Evolutionary conservation across 2,113 vertebrate species (phyloP), one percentile per base, ranked within the genome.

Genomic region (Scartelaos histophorus): DNA sequence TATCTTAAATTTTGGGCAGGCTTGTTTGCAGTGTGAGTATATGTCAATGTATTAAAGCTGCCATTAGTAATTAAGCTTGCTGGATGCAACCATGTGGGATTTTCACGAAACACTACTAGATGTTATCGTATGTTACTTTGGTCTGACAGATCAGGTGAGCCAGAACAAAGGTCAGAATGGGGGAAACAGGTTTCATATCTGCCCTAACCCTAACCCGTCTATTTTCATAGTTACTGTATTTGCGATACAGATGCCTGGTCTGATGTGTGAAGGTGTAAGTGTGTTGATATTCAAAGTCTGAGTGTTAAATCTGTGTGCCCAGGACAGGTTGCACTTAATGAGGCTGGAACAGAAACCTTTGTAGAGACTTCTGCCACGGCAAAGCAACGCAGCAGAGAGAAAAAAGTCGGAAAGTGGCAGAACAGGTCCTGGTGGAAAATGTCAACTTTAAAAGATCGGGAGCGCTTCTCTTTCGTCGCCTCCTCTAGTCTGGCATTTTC

Each of bases 401-500:
- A 16, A 25, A 76, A 69, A 61, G 74, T 69, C 70, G 78, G 83
- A 85, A 80, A 88, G 70, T 80, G 74, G 70, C 77, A 77, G 83
- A 85, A 90, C 67, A 78, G 64, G 74, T 84, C 85, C 85, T 56
- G 15, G 81, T 75, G 85, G 90, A 86, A 92, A 93, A 93, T 92
- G 91, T 93, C 91, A 93, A 87, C 84, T 82, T 43, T 87, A 84
- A 89, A 91, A 90, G 80, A 92, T 79, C 56, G 81, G 86, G 89
- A 91, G 90, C 85, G 79, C 91, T 90, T 91, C 84, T 85, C 88
- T 92, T 90, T 90, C 85, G 81, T 74, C 85, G 78, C 78, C 87
- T 87, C 82, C 82, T 15, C 22, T 58, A 68, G 80, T 74, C 84
- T 93, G 93, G 90, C 93, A 91, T 93, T 93, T 58, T 93, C 87